Evolutionary conservation across 2,888 invertebrate species (phyloP).

Genomic region (Synergus japonicus): DNA sequence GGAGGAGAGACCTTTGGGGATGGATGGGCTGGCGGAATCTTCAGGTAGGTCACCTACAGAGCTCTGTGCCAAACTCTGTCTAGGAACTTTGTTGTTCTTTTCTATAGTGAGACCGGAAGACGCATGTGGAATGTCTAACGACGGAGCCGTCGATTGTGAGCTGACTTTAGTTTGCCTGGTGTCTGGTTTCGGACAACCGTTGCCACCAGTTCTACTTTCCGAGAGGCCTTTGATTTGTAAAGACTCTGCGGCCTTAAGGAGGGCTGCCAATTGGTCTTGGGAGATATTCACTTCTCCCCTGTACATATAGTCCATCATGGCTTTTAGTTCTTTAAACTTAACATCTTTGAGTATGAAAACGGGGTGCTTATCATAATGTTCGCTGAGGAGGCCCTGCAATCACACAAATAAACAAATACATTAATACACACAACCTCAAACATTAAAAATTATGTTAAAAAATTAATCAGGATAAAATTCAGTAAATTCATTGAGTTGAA

Average conservation of each 20-base stretch:
- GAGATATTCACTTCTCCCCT: conserved; percentile 95
- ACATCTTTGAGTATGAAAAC: conserved; percentile 95
- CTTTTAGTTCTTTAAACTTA: conserved; percentile 92
- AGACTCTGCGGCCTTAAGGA: conserved; percentile 93
- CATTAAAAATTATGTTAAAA: background rate
- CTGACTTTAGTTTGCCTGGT: conserved; percentile 69
- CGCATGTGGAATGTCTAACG: conserved; percentile 77
- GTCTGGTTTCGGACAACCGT: conserved; percentile 70
- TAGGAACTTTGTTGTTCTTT: conserved; percentile 77
- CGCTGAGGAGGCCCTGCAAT: conserved; percentile 89
- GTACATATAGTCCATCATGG: conserved; percentile 97
- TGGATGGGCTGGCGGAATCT: conserved; percentile 75
- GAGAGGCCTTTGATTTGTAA: conserved; percentile 94
- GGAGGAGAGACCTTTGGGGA: conserved; percentile 75
- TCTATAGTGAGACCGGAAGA: conserved; percentile 77
- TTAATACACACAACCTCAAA: background rate
- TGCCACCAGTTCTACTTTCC: conserved; percentile 85
- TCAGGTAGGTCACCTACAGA: conserved; percentile 73
- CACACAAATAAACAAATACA: conserved; percentile 28
- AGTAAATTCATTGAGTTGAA: no score
- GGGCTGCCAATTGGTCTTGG: conserved; percentile 92
- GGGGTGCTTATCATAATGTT: conserved; percentile 94
- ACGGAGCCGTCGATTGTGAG: conserved; percentile 70
- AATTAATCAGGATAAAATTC: no score
- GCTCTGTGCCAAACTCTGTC: conserved; percentile 72